A percentile compares a stretch with the other conserved stretches of the same genome.
Evolutionary conservation across 2,888 invertebrate genomes (phyloP).

Genomic region (Limulus polyphemus): DNA sequence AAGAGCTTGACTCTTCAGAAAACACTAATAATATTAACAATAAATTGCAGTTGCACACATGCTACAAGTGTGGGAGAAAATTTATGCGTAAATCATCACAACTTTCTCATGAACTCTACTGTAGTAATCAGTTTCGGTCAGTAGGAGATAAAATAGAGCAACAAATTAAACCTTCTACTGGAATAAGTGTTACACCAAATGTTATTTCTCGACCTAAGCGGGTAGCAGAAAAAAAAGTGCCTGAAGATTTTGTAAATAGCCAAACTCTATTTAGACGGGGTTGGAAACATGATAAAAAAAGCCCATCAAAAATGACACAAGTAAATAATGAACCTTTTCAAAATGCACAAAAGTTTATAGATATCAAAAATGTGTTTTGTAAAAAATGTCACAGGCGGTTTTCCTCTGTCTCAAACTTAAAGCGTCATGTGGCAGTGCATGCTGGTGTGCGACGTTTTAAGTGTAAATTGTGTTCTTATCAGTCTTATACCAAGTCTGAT

Average conservation of each 20-base stretch:
- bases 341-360: conserved; percentile 26
- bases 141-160: not conserved
- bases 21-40: conserved; percentile 12
- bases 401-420: conserved; percentile 46
- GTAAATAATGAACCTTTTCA: not conserved
- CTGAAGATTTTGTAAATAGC: conserved; percentile 24
- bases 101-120: conserved; percentile 22
- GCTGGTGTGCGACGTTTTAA: conserved; percentile 60
- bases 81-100: conserved; percentile 26
- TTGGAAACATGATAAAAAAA: no score
- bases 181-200: not conserved
- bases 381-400: conserved; percentile 30
- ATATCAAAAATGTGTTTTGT: conserved; percentile 31
- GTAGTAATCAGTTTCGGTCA: conserved; percentile 2
- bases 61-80: conserved; percentile 23
- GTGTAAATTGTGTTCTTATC: conserved; percentile 51
- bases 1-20: conserved; percentile 9
- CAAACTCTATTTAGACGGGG: conserved; percentile 8
- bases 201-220: conserved; percentile 20
- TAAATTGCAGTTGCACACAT: conserved; percentile 6
- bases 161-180: no score
- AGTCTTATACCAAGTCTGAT: conserved; percentile 20
- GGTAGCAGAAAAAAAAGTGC: conserved; percentile 14
- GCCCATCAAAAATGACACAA: no score
- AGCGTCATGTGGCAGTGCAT: conserved; percentile 56